Percentiles rank a stretch among this genome's conserved stretches.
These are phyloP conservation scores for Sympetrum striolatum DNA, from an alignment of 2,888 invertebrate species.

Conservation along the genomic window DNA sequence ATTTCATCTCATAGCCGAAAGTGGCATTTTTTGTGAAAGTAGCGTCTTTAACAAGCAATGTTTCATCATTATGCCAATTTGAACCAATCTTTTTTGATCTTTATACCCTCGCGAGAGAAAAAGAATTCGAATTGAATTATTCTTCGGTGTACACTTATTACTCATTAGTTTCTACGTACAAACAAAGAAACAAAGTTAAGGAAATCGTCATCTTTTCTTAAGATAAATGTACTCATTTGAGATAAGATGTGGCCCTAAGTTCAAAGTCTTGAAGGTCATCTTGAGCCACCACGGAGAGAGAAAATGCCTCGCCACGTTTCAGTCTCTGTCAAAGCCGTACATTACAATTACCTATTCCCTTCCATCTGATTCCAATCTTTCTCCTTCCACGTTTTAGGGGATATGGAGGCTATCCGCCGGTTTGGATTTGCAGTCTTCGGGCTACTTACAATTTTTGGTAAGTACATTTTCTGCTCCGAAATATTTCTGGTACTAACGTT, in stretches of 20 bases:
- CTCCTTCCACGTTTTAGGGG: neutral
- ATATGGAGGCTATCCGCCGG: neutral
- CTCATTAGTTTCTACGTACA: neutral
- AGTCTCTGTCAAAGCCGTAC: neutral
- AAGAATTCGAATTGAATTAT: neutral
- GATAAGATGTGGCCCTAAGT: slow-evolving; percentile 24
- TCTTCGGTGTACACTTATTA: neutral
- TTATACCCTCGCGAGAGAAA: neutral
- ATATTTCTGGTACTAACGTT: neutral
- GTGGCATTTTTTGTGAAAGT: no score
- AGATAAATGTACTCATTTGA: neutral
- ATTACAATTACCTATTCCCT: neutral
- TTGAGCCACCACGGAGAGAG: neutral
- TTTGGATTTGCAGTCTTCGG: neutral
- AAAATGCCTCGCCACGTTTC: neutral
- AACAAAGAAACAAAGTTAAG: neutral
- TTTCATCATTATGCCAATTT: no score
- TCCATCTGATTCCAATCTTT: neutral
- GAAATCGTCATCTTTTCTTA: neutral
- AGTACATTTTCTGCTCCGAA: neutral
- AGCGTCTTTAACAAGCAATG: no score
- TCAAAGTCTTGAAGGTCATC: slow-evolving; percentile 16
- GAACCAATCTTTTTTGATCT: no score
- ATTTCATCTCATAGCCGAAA: no score
- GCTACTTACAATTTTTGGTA: neutral